A percentile compares a stretch with the other conserved stretches of the same genome.
phyloP scores from a whole-genome alignment of 2,888 invertebrate species.

The Yponomeuta plumbellus region DNA sequence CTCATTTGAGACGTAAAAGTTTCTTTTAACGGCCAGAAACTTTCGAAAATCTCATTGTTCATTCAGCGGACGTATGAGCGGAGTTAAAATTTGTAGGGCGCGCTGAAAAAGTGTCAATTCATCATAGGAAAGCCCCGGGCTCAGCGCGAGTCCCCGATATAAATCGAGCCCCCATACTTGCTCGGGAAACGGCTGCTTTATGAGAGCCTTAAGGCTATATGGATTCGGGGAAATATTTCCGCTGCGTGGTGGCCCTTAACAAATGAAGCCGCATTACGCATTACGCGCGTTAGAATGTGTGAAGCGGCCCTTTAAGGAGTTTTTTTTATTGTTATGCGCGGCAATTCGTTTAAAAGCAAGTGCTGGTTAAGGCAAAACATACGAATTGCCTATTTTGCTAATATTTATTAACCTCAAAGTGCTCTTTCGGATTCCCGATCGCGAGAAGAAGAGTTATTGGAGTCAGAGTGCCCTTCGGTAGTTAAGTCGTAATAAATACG shows the following conservation, averaged over 20 bases:
- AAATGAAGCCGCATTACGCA: slow-evolving; percentile 64
- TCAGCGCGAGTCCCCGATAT: slow-evolving; percentile 70
- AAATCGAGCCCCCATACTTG: slow-evolving; percentile 77
- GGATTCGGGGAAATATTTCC: slow-evolving; percentile 77
- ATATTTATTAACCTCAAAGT: slow-evolving; percentile 59
- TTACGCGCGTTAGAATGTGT: slow-evolving; percentile 72
- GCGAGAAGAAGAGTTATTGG: slow-evolving; percentile 21
- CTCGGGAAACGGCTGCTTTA: slow-evolving; percentile 75
- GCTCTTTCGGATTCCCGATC: slow-evolving; percentile 32
- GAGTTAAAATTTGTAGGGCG: slow-evolving; percentile 70
- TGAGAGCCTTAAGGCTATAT: slow-evolving; percentile 77
- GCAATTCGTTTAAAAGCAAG: slow-evolving; percentile 76
- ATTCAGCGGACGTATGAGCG: slow-evolving; percentile 69
- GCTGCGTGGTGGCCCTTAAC: slow-evolving; percentile 70
- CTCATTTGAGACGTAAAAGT: slow-evolving; percentile 73
- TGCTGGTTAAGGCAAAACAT: slow-evolving; percentile 61
- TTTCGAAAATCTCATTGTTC: slow-evolving; percentile 60
- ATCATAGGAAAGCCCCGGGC: slow-evolving; percentile 72
- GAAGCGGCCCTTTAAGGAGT: slow-evolving; percentile 61
- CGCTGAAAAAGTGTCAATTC: slow-evolving; percentile 75
- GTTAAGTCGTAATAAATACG: slow-evolving; percentile 29
- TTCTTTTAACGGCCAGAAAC: slow-evolving; percentile 60
- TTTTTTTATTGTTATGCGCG: slow-evolving; percentile 73
- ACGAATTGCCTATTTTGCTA: slow-evolving; percentile 67
- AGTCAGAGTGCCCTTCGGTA: slow-evolving; percentile 24